These are phyloP conservation scores for Melangyna quadrimaculata DNA, from an alignment of 2,888 invertebrate genomes.

Conservation along the genomic window DNA sequence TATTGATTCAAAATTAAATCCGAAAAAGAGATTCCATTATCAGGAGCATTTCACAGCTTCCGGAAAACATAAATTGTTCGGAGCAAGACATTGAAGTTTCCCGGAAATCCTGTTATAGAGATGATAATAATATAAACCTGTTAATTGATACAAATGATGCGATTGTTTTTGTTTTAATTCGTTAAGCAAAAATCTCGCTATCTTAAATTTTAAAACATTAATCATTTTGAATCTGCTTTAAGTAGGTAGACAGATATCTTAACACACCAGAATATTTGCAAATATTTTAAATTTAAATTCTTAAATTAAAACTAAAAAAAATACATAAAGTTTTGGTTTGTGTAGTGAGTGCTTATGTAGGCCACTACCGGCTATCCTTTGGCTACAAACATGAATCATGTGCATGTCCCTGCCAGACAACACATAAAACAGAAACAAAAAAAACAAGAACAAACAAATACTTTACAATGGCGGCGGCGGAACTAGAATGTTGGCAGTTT, in stretches of 20 bases:
- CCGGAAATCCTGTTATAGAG: not conserved
- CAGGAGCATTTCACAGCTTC: not conserved
- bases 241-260: not conserved
- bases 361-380: conserved; percentile 70
- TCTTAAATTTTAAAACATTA: conserved; percentile 23
- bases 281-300: conserved; percentile 34
- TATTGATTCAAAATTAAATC: not conserved
- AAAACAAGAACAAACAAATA: conserved; percentile 36
- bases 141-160: conserved; percentile 8
- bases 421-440: conserved; percentile 45
- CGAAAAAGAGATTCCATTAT: not conserved
- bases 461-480: conserved; percentile 45
- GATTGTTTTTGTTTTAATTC: not conserved
- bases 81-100: not conserved
- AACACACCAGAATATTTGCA: not conserved
- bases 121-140: not conserved
- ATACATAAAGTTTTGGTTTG: conserved; percentile 14
- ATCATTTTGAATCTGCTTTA: conserved; percentile 30
- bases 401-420: conserved; percentile 67
- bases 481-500: conserved; percentile 69
- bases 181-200: conserved; percentile 1
- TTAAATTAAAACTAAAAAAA: conserved; percentile 34
- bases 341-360: conserved; percentile 41
- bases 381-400: conserved; percentile 62
- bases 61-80: not conserved